phyloP scores from a whole-genome alignment of 1,140 invertebrate species.

The Drosophila lowei region DNA sequence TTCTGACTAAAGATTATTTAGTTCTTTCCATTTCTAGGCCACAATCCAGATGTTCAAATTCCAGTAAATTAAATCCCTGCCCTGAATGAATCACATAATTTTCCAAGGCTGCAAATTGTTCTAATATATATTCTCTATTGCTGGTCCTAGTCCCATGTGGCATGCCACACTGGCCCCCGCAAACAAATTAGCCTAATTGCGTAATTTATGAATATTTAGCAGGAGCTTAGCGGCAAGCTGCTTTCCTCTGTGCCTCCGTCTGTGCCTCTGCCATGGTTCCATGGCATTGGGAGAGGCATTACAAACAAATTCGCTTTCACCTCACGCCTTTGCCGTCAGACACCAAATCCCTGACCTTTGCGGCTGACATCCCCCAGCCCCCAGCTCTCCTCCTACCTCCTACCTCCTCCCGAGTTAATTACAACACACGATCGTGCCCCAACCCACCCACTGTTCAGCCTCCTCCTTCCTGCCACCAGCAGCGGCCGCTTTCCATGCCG shows the following conservation, averaged over 20 bases:
- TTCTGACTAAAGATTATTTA: no score
- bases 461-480: constrained; percentile 13
- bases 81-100: no score
- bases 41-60: no score
- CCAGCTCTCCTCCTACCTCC: background rate
- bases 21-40: no score
- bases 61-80: no score
- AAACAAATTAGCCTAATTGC: constrained; percentile 49
- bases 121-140: background rate
- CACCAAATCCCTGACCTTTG: constrained; percentile 75
- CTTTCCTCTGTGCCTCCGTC: background rate
- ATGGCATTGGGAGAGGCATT: background rate
- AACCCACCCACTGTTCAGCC: background rate
- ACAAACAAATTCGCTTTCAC: constrained; percentile 68
- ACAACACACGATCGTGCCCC: constrained; percentile 43
- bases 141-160: constrained; percentile 1
- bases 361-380: constrained; percentile 18
- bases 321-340: constrained; percentile 41
- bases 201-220: constrained; percentile 50
- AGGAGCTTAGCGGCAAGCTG: constrained; percentile 10
- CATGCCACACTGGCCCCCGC: no score
- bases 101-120: background rate
- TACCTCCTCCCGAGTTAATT: constrained; percentile 57
- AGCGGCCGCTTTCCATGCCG: background rate
- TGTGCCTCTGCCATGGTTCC: no score